Base-by-base conservation (phyloP, 2,888 invertebrate species). In the Drosophila recens region DNA sequence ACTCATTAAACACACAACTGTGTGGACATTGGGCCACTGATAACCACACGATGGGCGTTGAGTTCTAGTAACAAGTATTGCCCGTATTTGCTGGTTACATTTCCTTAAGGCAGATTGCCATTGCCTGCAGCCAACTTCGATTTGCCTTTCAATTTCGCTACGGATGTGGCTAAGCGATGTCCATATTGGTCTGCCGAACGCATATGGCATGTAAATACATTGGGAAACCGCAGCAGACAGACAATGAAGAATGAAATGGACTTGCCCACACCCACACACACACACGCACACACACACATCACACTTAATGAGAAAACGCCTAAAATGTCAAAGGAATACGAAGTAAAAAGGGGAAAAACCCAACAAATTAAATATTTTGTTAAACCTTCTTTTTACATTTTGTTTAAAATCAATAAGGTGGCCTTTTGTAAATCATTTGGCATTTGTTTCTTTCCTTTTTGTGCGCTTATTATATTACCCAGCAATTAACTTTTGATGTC, bases 161-260 rank as follows among this genome's bases (percentile, higher is more conserved):
- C 72, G 77, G 68, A 75, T 72, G 72, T 75, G 63, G 51, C 48
- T 15, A 17, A 15, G 27, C 40, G 10, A 42, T 15, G 27, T 38
- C 36, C 46, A 58, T 9, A 17, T 38, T 38, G 17, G 58, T 9
- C 17, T 17, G 15, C 17, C 17, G 27, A 42, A 38, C 8, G 15
- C 27, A 17, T 48, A 52, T 71, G n/a, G 30, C 45, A 45, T 23
- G 49, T 36, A 62, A 76, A 70, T 63, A 43, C 52, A 59, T 74
- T 65, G 38, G 8, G 15, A 20, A 54, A 78, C 77, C 77, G 53
- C 76, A 78, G 27, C 78, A 78, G 33, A 20, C 38, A 51, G 48
- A 40, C 49, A 40, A 30, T 48, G 43, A 64, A 52, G 51, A 40
- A 40, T 17, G 17, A 17, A 58, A 59, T 69, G 30, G 27, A 40